Evolutionary conservation across 2,888 invertebrate species (phyloP), one percentile per base, ranked within the genome.

Genomic region (Isoperla grammatica): DNA sequence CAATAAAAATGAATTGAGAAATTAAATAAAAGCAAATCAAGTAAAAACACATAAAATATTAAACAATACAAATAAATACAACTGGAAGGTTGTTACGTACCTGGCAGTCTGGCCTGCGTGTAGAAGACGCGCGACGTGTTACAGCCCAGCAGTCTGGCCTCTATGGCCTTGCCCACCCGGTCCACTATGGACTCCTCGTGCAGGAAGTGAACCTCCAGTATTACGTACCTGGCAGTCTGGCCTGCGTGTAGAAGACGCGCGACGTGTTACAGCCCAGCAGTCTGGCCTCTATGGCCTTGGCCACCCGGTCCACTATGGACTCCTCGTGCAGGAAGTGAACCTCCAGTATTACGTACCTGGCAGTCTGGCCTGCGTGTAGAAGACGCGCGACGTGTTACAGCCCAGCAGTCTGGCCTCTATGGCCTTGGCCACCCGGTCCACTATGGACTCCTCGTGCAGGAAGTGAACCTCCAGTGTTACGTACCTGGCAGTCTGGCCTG

Each of bases 401-500:
- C 87, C 86, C 4, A 92, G 75, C 13, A 97, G 76, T 72, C 87
- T 86, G 6, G 80, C 78, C 71, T 96, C 95, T 1, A 96, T 75
- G n/a, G 82, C 81, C 13, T 77, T 74, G 70, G 88, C 87, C 1
- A 97, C 83, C 69, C 81, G 83, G 67, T 92, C 90, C 63, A 94
- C 83, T 43, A 98, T 92, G 65, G 87, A 84, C 64, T 91, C 91
- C 73, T 98, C 95, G 69, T 98, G 88, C 39, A 98, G 78, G 74
- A 98, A 98, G 68, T 92, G 88, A 0, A 98, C 97, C 77, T 97
- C 95, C n/a, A n/a, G n/a, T n/a, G n/a, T n/a, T n/a, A n/a, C n/a
- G n/a, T n/a, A 54, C 59, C 53, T 13, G 46, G 43, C 22, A 17
- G 55, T 62, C 61, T 65, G 70, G 86, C 87, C 81, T 95, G 93